Conservation (phyloP, 2,888 invertebrate genomes). For the Ochlodes sylvanus region DNA sequence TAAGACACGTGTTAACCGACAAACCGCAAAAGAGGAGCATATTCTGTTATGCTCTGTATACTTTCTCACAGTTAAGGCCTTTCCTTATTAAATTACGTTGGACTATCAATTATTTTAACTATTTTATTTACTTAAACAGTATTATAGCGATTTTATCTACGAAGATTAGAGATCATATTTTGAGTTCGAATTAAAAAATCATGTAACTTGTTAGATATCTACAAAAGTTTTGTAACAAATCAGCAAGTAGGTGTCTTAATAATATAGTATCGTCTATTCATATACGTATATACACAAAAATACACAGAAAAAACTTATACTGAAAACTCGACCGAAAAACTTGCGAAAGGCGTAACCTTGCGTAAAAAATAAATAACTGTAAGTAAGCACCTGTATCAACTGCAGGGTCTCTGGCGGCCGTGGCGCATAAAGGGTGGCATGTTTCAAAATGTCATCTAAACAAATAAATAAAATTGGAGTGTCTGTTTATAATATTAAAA, state of each 20-base stretch:
- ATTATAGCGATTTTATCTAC: not conserved
- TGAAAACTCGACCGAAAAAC: not conserved
- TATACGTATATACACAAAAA: not conserved
- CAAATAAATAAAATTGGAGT: no score
- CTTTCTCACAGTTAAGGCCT: constrained; percentile 15
- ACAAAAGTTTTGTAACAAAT: no score
- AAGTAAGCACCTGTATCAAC: not conserved
- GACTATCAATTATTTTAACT: not conserved
- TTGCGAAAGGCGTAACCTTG: no score
- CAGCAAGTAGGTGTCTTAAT: not conserved
- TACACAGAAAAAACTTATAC: not conserved
- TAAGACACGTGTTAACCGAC: constrained; percentile 13
- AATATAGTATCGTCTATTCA: no score
- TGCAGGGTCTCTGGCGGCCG: not conserved
- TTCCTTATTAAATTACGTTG: constrained; percentile 3
- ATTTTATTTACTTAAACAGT: not conserved
- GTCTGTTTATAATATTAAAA: no score
- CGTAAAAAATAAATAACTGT: not conserved
- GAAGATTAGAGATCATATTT: not conserved
- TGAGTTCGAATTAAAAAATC: not conserved
- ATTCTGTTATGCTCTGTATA: constrained; percentile 24
- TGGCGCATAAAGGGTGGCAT: no score
- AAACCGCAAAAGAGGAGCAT: constrained; percentile 10
- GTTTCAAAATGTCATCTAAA: no score
- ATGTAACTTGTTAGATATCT: not conserved